Conservation (phyloP, 2,113 vertebrate genomes). For the Motacilla tschutschensis region DNA sequence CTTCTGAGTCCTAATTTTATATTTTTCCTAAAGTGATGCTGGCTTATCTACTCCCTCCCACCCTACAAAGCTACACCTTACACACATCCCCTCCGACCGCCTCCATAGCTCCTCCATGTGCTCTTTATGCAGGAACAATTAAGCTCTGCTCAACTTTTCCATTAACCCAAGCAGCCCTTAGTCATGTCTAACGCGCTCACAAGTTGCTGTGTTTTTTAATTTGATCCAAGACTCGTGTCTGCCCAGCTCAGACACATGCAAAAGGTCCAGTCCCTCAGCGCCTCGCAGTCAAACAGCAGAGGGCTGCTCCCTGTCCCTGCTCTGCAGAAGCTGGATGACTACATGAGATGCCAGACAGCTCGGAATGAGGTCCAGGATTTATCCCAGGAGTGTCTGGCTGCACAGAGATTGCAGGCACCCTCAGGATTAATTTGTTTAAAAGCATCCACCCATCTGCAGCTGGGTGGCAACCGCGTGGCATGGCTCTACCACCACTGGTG, state of each 20-base stretch:
- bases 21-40: neutral
- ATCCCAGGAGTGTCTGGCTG: neutral
- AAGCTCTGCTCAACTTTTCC: neutral
- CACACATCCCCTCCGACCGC: accelerated
- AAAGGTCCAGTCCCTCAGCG: neutral
- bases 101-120: neutral
- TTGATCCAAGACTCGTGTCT: neutral
- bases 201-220: neutral
- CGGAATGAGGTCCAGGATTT: neutral
- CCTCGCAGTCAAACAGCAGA: neutral
- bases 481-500: neutral
- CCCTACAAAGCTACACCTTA: neutral
- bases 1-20: neutral
- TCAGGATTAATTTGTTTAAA: neutral
- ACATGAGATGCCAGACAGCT: neutral
- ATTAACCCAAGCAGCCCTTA: conserved; percentile 2
- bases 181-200: neutral
- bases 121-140: neutral
- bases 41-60: neutral
- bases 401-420: neutral
- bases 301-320: neutral
- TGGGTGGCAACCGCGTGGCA: neutral
- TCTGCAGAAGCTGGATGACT: neutral
- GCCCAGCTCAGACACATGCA: neutral
- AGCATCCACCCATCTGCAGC: neutral